Evolutionary conservation across 2,888 invertebrate species (phyloP).

Genomic region (Lasiommata megera): DNA sequence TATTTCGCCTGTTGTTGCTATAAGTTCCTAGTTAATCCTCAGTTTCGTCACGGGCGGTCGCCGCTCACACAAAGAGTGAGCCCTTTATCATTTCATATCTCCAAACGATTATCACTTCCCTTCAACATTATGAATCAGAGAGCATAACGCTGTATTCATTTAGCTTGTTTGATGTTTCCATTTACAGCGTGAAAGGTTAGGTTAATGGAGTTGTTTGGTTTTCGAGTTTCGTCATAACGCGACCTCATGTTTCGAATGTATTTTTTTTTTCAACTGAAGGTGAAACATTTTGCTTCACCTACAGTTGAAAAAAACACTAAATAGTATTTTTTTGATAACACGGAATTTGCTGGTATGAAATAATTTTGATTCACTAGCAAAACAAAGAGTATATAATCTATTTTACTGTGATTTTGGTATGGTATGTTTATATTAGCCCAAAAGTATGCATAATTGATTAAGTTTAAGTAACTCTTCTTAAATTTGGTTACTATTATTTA

Average conservation of each 20-base stretch:
- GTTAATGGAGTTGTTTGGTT: slow-evolving; percentile 14
- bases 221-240: slow-evolving; percentile 7
- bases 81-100: slow-evolving; percentile 23
- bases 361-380: no score
- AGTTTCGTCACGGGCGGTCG: slow-evolving; percentile 20
- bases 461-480: no score
- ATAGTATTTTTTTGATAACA: no score
- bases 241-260: not conserved
- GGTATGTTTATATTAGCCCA: no score
- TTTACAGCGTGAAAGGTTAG: slow-evolving; percentile 17
- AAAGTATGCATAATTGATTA: no score
- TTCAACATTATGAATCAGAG: slow-evolving; percentile 27
- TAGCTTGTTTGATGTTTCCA: slow-evolving; percentile 26
- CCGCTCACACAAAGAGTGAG: slow-evolving; percentile 17
- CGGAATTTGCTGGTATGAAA: no score
- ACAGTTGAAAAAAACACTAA: no score
- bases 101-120: slow-evolving; percentile 30
- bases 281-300: no score
- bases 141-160: slow-evolving; percentile 32
- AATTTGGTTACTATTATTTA: no score
- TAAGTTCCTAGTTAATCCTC: slow-evolving; percentile 9
- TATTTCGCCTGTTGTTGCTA: not conserved
- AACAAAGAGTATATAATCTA: no score
- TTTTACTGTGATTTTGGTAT: no score
- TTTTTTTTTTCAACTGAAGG: no score